These are phyloP conservation scores for Cryptophagus acutangulus DNA, from an alignment of 2,888 invertebrate species.

Conservation along the genomic window DNA sequence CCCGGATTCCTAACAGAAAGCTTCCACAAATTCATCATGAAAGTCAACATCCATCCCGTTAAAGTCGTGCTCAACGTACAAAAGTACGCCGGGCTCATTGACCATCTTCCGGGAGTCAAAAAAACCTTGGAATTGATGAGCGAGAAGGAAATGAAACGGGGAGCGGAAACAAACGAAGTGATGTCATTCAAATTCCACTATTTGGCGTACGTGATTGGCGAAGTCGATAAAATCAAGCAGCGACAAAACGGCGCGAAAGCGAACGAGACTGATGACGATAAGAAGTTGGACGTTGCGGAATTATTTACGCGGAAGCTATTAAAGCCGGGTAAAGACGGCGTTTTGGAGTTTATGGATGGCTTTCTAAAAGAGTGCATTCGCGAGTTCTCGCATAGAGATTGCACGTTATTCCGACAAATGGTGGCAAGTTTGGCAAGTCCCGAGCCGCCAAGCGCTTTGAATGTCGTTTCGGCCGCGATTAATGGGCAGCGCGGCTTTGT, in stretches of 20 bases:
- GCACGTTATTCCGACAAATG: slow-evolving; percentile 83
- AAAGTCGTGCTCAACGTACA: slow-evolving; percentile 75
- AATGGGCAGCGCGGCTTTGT: slow-evolving; percentile 84
- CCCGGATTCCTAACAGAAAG: slow-evolving; percentile 66
- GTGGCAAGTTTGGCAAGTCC: slow-evolving; percentile 70
- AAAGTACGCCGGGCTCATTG: slow-evolving; percentile 63
- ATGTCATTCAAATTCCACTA: slow-evolving; percentile 89
- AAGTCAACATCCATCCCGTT: slow-evolving; percentile 82
- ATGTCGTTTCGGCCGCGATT: slow-evolving; percentile 72
- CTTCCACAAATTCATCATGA: slow-evolving; percentile 80
- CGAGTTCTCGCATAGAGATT: slow-evolving; percentile 87
- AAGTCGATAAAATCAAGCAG: slow-evolving; percentile 65
- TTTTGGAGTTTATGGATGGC: slow-evolving; percentile 58
- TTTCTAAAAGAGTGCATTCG: slow-evolving; percentile 82
- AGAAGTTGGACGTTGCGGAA: slow-evolving; percentile 66
- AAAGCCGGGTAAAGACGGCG: slow-evolving; percentile 67
- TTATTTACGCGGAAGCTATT: slow-evolving; percentile 69
- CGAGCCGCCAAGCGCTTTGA: slow-evolving; percentile 66
- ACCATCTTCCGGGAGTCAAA: slow-evolving; percentile 68
- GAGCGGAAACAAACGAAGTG: slow-evolving; percentile 80
- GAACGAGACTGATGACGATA: slow-evolving; percentile 50
- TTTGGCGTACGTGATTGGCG: slow-evolving; percentile 66
- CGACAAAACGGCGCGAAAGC: slow-evolving; percentile 52
- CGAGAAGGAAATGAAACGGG: slow-evolving; percentile 80
- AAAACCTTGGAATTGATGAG: slow-evolving; percentile 79